A percentile compares a stretch with the other conserved stretches of the same genome.
phyloP scores from a whole-genome alignment of 2,888 invertebrate species.

The Netelia melanura region DNA sequence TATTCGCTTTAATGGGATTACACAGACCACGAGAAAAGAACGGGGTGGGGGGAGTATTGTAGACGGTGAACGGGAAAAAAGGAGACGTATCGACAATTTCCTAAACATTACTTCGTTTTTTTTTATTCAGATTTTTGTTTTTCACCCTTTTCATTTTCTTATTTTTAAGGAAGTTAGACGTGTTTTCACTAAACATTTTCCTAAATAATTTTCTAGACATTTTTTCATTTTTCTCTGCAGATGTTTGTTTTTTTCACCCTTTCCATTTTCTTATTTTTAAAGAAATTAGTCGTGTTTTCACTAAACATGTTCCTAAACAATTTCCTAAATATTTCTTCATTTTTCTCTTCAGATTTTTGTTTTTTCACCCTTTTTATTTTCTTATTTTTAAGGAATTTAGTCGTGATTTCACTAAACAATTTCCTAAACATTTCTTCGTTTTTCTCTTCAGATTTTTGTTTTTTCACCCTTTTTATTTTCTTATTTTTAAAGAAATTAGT shows the following conservation, averaged over 20 bases:
- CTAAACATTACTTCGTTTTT: background rate
- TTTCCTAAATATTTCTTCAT: background rate
- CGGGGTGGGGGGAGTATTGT: background rate
- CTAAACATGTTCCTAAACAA: too few relatives aligned
- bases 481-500: too few relatives aligned
- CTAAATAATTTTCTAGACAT: background rate
- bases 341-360: background rate
- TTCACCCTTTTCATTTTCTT: too few relatives aligned
- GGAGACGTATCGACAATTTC: background rate
- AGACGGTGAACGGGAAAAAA: too few relatives aligned
- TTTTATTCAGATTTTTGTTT: background rate
- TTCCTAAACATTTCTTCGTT: background rate
- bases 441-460: background rate
- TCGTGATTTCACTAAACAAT: background rate
- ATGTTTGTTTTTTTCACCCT: too few relatives aligned
- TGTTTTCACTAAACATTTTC: too few relatives aligned
- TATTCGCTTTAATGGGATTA: slow-evolving; percentile 19
- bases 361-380: too few relatives aligned
- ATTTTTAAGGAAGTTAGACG: too few relatives aligned
- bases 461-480: too few relatives aligned
- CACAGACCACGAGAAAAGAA: background rate
- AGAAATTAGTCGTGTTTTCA: too few relatives aligned
- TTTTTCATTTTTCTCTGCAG: background rate
- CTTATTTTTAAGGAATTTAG: background rate
- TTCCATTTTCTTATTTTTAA: too few relatives aligned